Conservation (phyloP, 2,113 vertebrate genomes). For the Ceyx cyanopectus region DNA sequence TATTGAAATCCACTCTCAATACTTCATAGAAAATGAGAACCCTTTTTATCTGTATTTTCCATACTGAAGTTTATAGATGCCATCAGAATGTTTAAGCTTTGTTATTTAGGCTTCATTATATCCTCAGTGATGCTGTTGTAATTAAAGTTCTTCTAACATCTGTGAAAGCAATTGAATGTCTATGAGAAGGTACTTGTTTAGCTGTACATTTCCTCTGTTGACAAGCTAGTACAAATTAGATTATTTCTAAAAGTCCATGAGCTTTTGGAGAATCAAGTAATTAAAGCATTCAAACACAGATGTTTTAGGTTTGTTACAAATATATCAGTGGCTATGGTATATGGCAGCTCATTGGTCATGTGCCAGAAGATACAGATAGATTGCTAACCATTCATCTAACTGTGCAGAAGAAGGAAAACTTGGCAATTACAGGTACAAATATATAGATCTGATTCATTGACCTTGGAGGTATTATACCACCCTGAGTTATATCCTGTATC, state of each 20-base stretch:
- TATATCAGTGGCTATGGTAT: background rate
- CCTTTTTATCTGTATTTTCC: constrained; percentile 73
- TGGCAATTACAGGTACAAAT: background rate
- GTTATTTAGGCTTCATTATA: constrained; percentile 61
- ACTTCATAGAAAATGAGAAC: constrained; percentile 59
- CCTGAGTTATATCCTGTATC: background rate
- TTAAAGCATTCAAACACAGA: background rate
- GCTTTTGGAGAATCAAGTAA: background rate
- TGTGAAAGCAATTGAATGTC: constrained; percentile 16
- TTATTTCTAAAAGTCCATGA: background rate
- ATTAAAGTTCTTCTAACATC: constrained; percentile 63
- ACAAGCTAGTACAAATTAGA: constrained; percentile 15
- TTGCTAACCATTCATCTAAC: background rate
- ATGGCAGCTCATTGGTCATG: background rate
- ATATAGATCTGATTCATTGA: background rate
- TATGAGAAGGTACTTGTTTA: constrained; percentile 46
- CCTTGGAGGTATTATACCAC: background rate
- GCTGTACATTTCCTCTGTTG: constrained; percentile 33
- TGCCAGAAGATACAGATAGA: background rate
- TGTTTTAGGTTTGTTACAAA: background rate
- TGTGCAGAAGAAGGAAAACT: background rate
- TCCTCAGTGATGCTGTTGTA: constrained; percentile 30
- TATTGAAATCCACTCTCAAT: constrained; percentile 53
- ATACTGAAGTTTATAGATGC: constrained; percentile 56
- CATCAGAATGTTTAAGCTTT: constrained; percentile 60